Conservation (phyloP, 2,797 vertebrate genomes). For the Gila robusta region DNA sequence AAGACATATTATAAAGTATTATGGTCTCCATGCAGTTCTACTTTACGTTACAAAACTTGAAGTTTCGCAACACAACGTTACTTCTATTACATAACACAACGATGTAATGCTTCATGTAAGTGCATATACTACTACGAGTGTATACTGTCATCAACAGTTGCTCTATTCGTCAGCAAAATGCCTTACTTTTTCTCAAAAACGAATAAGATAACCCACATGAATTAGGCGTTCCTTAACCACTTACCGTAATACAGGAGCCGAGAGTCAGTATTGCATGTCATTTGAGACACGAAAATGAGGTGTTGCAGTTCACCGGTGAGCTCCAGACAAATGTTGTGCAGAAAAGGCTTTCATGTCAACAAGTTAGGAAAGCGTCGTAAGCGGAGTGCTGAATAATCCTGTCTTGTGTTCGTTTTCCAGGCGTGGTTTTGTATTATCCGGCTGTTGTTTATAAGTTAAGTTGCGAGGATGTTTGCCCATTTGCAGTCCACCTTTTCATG, state of each 20-base stretch:
- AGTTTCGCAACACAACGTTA: constrained; percentile 74
- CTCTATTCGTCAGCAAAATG: neutral
- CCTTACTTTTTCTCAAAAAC: neutral
- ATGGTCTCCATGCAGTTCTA: constrained; percentile 2
- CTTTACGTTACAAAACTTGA: constrained; percentile 30
- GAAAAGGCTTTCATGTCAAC: constrained; percentile 16
- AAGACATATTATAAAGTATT: neutral
- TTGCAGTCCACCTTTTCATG: neutral
- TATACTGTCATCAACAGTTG: neutral
- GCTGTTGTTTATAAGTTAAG: neutral
- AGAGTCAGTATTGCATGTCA: constrained; percentile 52
- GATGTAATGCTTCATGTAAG: constrained; percentile 46
- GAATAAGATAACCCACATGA: neutral
- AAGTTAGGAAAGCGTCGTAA: constrained; percentile 5
- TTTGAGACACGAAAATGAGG: constrained; percentile 46
- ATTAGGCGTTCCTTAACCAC: neutral
- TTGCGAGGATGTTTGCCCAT: neutral
- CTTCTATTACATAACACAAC: constrained; percentile 73
- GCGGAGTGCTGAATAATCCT: neutral
- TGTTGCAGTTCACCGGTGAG: constrained; percentile 33
- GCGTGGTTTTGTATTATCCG: constrained; percentile 8
- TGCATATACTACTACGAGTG: neutral
- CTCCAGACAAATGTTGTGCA: constrained; percentile 30
- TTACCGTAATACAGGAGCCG: constrained; percentile 56
- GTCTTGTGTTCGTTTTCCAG: neutral